Conservation (phyloP, 2,888 invertebrate species). For the Agrilus mali region DNA sequence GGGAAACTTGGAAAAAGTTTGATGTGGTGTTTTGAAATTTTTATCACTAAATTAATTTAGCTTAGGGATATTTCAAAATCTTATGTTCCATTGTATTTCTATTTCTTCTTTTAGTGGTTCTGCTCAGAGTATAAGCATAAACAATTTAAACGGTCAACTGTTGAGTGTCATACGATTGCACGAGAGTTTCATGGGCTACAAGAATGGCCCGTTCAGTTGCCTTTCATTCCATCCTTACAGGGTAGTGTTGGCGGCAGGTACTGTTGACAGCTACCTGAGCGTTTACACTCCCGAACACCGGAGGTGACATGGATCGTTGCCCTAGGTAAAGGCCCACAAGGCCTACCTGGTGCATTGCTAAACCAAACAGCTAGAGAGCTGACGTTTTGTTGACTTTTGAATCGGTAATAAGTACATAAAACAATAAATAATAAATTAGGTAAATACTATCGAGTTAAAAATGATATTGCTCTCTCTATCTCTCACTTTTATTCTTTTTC, state of each 20-base stretch:
- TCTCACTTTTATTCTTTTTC: no score
- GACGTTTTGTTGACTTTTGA: no score
- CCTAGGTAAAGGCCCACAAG: constrained; percentile 32
- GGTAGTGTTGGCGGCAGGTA: constrained; percentile 74
- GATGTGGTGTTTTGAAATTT: neutral
- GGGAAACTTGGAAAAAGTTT: neutral
- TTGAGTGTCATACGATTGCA: constrained; percentile 77
- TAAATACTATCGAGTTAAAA: no score
- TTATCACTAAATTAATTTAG: neutral
- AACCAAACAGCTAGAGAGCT: no score
- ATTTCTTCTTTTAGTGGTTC: constrained; percentile 48
- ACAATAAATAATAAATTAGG: no score
- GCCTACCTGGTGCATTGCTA: constrained; percentile 22
- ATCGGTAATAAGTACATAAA: no score
- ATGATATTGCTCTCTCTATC: no score
- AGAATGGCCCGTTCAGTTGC: constrained; percentile 79
- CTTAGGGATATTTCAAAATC: neutral
- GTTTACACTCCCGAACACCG: constrained; percentile 63
- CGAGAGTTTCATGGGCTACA: constrained; percentile 82
- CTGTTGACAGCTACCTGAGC: constrained; percentile 72
- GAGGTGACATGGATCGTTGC: constrained; percentile 50
- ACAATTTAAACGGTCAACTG: constrained; percentile 56
- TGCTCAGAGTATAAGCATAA: constrained; percentile 64
- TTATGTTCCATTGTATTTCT: neutral
- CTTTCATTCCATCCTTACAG: constrained; percentile 83